Evolutionary conservation across 37 sponge, comb jelly and placozoan species (phyloP), one percentile per base, ranked within the genome.

Genomic region (Agelas oroides): DNA sequence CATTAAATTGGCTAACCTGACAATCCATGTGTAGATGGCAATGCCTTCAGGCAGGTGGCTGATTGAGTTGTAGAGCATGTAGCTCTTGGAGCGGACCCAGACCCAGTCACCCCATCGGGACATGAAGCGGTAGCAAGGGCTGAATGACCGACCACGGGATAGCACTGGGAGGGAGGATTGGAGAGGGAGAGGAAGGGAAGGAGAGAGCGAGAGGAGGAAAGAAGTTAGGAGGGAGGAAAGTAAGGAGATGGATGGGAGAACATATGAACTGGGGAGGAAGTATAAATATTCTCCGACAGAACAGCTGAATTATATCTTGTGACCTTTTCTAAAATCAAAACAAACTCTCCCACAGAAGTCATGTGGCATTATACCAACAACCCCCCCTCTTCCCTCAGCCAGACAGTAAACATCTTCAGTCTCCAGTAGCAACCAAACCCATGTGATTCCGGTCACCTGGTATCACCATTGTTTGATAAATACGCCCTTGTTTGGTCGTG

Each of bases 1-100:
- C 46, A 12, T 46, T 46, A 8, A 46, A 8, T 12, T 46, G 8
- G 8, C 62, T 59, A 59, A 93, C 93, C 93, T 87, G 31, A 93
- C 82, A 16, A 93, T 79, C 93, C 93, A 93, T 19, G 89, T 86
- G 70, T 88, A 88, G n/a, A 93, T 79, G 59, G 76, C 79, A 32
- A 93, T 77, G 28, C 86, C 85, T 28, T 82, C 81, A 53, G 93
- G 93, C 13, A 84, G 56, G 25, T 93, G 89, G 33, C 67, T 85
- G 41, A 28, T 64, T 17, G 84, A 75, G 75, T 85, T 88, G 73
- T 73, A 93, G 11, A 86, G 59, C 71, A 88, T 55, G 41, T 79
- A 35, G 28, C 84, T 88, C 66, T 78, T 76, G 38, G 93, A 84
- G 36, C 86, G 52, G 0, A 80, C 81, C 93, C 93, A 93, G 38